A percentile compares a stretch with the other conserved stretches of the same genome.
Conservation (phyloP, 2,797 vertebrate genomes). For the Monodelphis domestica region DNA sequence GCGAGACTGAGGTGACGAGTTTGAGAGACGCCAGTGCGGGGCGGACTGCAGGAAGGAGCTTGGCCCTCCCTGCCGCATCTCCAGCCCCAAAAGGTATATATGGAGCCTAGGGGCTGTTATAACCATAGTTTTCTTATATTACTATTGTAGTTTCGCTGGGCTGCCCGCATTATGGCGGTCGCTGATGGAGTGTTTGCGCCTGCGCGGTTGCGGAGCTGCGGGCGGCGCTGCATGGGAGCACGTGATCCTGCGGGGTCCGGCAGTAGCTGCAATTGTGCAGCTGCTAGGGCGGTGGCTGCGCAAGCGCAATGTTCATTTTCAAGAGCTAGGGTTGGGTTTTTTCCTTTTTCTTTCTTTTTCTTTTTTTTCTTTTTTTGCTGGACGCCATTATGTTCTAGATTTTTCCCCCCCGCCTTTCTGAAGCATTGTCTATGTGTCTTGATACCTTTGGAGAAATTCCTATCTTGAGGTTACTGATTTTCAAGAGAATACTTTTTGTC, state of each 20-base stretch:
- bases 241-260: constrained; percentile 77
- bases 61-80: constrained; percentile 73
- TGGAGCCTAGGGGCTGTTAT: constrained; percentile 46
- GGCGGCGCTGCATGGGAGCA: constrained; percentile 83
- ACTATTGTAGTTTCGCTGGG: constrained; percentile 73
- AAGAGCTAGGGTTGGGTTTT: constrained; percentile 71
- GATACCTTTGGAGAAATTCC: neutral
- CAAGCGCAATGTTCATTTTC: constrained; percentile 79
- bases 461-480: neutral
- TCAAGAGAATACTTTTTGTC: constrained; percentile 20
- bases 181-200: constrained; percentile 55
- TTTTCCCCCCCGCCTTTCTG: constrained; percentile 50
- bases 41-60: constrained; percentile 42
- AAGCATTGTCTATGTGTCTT: constrained; percentile 36
- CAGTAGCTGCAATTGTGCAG: constrained; percentile 78
- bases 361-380: constrained; percentile 29
- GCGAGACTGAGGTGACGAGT: constrained; percentile 57
- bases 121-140: constrained; percentile 59
- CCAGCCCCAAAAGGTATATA: constrained; percentile 70
- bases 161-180: constrained; percentile 79
- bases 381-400: constrained; percentile 81
- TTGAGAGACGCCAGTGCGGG: constrained; percentile 46
- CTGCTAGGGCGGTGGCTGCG: constrained; percentile 79
- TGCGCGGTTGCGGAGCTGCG: constrained; percentile 68
- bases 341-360: constrained; percentile 50